Percentiles rank a stretch among this genome's conserved stretches.
These are phyloP conservation scores for Eupithecia dodoneata DNA, from an alignment of 2,888 invertebrate species.

Conservation along the genomic window DNA sequence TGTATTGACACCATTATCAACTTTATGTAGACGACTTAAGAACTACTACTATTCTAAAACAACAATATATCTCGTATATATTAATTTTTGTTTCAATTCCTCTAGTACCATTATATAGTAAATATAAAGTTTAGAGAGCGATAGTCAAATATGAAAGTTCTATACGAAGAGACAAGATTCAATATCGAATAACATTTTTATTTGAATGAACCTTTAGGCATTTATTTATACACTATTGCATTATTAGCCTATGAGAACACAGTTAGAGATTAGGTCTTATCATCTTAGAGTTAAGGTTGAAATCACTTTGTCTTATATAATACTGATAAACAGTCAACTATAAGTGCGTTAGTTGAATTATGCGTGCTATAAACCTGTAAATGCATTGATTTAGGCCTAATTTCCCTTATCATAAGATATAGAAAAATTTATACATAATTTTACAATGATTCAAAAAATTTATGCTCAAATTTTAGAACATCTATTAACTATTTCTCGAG, in stretches of 20 bases:
- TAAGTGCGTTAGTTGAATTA: conserved; percentile 23
- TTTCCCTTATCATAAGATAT: background rate
- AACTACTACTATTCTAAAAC: background rate
- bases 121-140: conserved; percentile 76
- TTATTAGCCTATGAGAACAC: background rate
- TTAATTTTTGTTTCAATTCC: conserved; percentile 8
- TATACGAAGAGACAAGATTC: conserved; percentile 13
- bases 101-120: conserved; percentile 66
- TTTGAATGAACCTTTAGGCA: conserved; percentile 15
- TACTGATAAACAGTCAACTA: background rate
- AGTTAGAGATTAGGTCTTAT: conserved; percentile 3
- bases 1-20: background rate
- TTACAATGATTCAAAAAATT: conserved; percentile 17
- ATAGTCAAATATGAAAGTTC: conserved; percentile 31
- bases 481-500: background rate
- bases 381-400: conserved; percentile 25
- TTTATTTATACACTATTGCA: background rate
- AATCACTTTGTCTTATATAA: conserved; percentile 17
- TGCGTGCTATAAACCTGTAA: conserved; percentile 16
- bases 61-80: conserved; percentile 5
- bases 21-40: background rate
- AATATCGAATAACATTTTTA: conserved; percentile 23
- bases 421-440: conserved; percentile 4
- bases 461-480: conserved; percentile 8
- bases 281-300: background rate